phyloP scores from a whole-genome alignment of 2,113 vertebrate species.

The Copsychus sechellarum region DNA sequence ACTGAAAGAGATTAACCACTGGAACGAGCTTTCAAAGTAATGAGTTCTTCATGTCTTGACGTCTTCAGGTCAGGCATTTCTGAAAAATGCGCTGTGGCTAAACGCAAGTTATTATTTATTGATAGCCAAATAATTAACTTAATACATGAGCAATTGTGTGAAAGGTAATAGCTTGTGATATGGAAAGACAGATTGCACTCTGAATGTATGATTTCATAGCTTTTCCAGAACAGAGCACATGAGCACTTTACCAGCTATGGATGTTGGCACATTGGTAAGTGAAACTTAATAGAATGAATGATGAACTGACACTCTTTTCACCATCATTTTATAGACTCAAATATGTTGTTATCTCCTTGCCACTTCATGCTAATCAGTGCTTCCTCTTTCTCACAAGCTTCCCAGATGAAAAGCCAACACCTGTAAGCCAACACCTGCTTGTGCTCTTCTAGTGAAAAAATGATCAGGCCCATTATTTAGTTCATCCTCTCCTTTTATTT shows the following conservation, averaged over 20 bases:
- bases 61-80: neutral
- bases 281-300: neutral
- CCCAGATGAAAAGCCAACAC: neutral
- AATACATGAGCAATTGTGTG: neutral
- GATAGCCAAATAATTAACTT: conserved; percentile 8
- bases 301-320: neutral
- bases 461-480: neutral
- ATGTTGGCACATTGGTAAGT: neutral
- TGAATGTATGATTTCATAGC: neutral
- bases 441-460: neutral
- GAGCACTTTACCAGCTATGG: neutral
- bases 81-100: neutral
- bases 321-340: neutral
- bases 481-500: neutral
- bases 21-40: neutral
- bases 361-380: neutral
- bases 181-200: neutral
- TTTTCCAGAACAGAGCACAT: neutral
- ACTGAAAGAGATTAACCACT: neutral
- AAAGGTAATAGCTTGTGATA: neutral
- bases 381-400: neutral
- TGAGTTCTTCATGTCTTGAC: neutral
- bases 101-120: neutral
- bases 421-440: neutral
- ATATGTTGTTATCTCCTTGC: neutral